Evolutionary conservation across 2,888 invertebrate genomes (phyloP).

Genomic region (Rhogogaster chlorosoma): DNA sequence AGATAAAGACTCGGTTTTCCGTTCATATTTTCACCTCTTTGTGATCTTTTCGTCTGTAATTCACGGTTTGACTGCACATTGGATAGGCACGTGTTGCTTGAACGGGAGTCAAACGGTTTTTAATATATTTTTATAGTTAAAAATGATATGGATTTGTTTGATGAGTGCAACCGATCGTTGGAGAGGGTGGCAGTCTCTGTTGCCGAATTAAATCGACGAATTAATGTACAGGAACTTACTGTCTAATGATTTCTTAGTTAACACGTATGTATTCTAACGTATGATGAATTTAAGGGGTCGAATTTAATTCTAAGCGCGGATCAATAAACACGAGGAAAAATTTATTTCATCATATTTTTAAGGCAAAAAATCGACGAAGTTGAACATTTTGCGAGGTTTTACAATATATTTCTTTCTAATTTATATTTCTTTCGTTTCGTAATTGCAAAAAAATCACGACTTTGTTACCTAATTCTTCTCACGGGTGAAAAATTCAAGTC

Average conservation of each 20-base stretch:
- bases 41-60: neutral
- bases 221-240: slow-evolving; percentile 32
- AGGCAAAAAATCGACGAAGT: neutral
- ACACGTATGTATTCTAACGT: slow-evolving; percentile 30
- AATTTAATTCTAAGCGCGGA: slow-evolving; percentile 1
- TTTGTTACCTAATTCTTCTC: neutral
- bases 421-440: neutral
- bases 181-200: neutral
- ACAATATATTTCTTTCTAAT: neutral
- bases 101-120: neutral
- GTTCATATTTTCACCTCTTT: neutral
- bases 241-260: slow-evolving; percentile 29
- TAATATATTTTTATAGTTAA: slow-evolving; percentile 32
- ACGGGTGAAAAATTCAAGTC: neutral
- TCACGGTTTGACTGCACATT: neutral
- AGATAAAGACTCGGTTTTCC: neutral
- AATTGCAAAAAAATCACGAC: neutral
- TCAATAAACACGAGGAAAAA: neutral
- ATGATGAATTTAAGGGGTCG: slow-evolving; percentile 35
- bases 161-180: neutral
- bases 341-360: neutral
- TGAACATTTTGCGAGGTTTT: neutral
- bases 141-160: neutral
- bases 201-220: slow-evolving; percentile 15
- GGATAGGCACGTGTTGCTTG: neutral